Evolutionary conservation across 1,140 invertebrate genomes (phyloP), one percentile per base, ranked within the genome.

Genomic region (Ips typographus): DNA sequence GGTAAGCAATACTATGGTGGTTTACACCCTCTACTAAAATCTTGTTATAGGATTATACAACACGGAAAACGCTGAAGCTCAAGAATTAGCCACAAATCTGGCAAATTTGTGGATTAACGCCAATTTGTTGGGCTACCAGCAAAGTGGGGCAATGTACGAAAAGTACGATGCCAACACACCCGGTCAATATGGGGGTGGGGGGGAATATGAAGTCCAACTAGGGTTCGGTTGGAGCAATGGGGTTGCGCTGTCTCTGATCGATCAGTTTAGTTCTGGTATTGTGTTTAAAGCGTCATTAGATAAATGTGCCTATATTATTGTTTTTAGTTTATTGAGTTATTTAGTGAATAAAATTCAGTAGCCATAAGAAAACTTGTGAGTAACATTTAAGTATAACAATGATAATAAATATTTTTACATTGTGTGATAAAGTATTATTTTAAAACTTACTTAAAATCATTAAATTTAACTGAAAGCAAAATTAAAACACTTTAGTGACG

Each of bases 221-320:
- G 96, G 96, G 8, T 98, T 98, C 78, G 95, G 95, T 2, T 98
- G 95, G 95, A 92, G 92, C 0, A 98, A 98, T 80, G 95, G 95
- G 2, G 90, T 96, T n/a, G 74, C 69, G 1, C 53, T 75, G 2
- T 41, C 66, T 49, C 59, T 74, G 1, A 75, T 75, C 22, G 59
- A 72, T 38, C 42, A 56, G 2, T 74, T 68, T 67, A 70, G 61
- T 41, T 65, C 63, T 40, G 49, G 22, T 39, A 61, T 7, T 4
- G 52, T 56, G 4, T 56, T 38, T 2, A 69, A 47, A 40, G 42
- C 40, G n/a, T 62, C 41, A 38, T 47, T 56, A 56, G 55, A 69
- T 51, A 0, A 3, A 37, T 40, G 36, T 39, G 36, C 39, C 1
- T 66, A 66, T 58, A 3, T 49, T 38, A 43, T 55, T 38, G n/a